phyloP scores from a whole-genome alignment of 2,888 invertebrate species.

The Tinea pellionella region DNA sequence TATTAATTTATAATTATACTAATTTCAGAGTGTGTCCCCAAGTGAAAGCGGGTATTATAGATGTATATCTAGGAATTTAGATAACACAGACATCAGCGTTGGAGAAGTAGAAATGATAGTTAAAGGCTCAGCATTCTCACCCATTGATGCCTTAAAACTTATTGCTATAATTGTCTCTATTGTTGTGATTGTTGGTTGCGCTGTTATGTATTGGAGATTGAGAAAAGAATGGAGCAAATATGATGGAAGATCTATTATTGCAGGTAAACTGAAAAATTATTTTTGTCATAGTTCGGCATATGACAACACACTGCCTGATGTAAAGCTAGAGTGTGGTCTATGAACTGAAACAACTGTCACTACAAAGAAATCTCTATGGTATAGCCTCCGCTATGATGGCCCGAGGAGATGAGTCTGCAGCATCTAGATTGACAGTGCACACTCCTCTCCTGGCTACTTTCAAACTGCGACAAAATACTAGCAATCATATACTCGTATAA shows the following conservation, averaged over 20 bases:
- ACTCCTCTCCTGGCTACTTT: no score
- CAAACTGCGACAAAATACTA: no score
- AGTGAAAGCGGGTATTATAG: slow-evolving; percentile 74
- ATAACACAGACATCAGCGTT: slow-evolving; percentile 59
- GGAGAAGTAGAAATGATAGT: slow-evolving; percentile 72
- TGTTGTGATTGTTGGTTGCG: slow-evolving; percentile 50
- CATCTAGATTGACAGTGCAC: no score
- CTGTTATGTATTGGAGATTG: slow-evolving; percentile 49
- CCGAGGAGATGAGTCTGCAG: no score
- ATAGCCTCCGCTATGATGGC: no score
- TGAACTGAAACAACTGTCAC: no score
- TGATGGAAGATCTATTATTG: slow-evolving; percentile 42
- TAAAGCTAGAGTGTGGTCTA: no score
- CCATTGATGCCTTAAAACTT: slow-evolving; percentile 56
- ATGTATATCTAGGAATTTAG: slow-evolving; percentile 72
- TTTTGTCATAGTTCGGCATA: no score
- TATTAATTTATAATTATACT: no score
- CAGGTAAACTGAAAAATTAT: slow-evolving; percentile 38
- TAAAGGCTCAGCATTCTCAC: slow-evolving; percentile 46
- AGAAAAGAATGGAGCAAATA: slow-evolving; percentile 54
- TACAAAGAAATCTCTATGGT: no score
- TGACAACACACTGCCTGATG: no score
- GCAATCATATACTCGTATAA: no score
- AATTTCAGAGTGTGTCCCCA: slow-evolving; percentile 66
- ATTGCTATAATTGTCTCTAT: slow-evolving; percentile 55